Evolutionary conservation across 2,797 vertebrate species (phyloP).

Genomic region (Acridotheres tristis): DNA sequence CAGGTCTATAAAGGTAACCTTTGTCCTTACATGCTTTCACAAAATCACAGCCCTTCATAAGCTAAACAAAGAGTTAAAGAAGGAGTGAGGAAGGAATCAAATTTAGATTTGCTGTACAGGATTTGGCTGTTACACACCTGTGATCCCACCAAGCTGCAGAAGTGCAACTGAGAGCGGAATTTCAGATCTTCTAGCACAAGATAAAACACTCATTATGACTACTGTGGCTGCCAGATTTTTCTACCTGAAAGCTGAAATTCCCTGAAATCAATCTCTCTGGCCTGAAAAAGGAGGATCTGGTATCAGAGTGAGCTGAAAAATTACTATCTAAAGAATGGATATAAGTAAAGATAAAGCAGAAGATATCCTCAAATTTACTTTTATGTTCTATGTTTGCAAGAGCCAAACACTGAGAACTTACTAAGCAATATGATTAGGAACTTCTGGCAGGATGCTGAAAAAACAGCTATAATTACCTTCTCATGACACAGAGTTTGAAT

Average conservation of each 20-base stretch:
- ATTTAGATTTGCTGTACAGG: background rate
- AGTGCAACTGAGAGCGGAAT: slow-evolving; percentile 3
- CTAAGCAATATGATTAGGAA: background rate
- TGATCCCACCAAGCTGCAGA: background rate
- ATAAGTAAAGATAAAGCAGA: background rate
- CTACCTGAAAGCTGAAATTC: slow-evolving; percentile 21
- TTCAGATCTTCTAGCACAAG: slow-evolving; percentile 21
- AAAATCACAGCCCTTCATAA: background rate
- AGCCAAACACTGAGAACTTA: background rate
- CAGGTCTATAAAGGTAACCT: background rate
- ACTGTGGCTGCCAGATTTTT: slow-evolving; percentile 15
- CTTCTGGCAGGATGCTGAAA: background rate
- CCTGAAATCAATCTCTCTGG: background rate
- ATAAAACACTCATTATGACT: slow-evolving; percentile 39
- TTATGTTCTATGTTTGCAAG: background rate
- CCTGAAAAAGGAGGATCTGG: slow-evolving; percentile 45
- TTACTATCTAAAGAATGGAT: slow-evolving; percentile 20
- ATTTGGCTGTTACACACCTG: background rate
- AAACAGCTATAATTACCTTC: slow-evolving; percentile 14
- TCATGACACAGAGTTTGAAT: background rate
- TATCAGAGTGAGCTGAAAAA: background rate
- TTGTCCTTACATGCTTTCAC: background rate
- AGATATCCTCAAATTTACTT: background rate
- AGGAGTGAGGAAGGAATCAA: background rate
- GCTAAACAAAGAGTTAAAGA: slow-evolving; percentile 6